Evolutionary conservation across 2,113 vertebrate species (phyloP).

Genomic region (Mirza zaza): DNA sequence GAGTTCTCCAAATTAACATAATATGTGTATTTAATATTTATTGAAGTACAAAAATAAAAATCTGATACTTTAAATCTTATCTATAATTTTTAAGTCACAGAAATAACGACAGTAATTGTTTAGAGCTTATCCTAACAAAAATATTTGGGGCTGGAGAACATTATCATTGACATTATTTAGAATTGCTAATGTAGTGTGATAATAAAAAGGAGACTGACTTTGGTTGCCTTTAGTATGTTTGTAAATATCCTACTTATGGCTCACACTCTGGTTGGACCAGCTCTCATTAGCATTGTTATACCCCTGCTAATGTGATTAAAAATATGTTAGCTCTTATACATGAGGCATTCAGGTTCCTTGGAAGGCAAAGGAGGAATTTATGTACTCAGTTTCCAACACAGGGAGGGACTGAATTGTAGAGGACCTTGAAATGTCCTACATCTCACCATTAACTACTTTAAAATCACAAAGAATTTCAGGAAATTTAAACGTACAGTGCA

Average conservation of each 20-base stretch:
- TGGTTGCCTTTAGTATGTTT: neutral
- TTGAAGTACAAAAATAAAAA: neutral
- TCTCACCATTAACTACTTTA: neutral
- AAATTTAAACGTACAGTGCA: neutral
- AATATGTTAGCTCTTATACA: neutral
- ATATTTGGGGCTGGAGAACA: neutral
- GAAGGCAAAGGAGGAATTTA: neutral
- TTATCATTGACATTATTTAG: neutral
- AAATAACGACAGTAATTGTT: neutral
- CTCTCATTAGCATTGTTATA: neutral
- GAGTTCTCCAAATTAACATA: neutral
- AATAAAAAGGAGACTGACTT: neutral
- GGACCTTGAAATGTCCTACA: neutral
- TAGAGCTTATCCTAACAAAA: neutral
- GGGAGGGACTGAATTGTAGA: neutral
- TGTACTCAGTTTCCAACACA: neutral
- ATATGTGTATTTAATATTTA: neutral
- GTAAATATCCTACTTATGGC: neutral
- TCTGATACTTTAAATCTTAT: neutral
- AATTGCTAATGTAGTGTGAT: neutral
- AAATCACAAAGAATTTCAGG: constrained; percentile 13
- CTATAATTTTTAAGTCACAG: neutral
- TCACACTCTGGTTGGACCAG: neutral
- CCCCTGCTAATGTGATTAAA: neutral
- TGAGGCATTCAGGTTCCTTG: neutral